These are phyloP conservation scores for Drosophila flavopinicola DNA, from an alignment of 2,888 invertebrate genomes.

Conservation along the genomic window DNA sequence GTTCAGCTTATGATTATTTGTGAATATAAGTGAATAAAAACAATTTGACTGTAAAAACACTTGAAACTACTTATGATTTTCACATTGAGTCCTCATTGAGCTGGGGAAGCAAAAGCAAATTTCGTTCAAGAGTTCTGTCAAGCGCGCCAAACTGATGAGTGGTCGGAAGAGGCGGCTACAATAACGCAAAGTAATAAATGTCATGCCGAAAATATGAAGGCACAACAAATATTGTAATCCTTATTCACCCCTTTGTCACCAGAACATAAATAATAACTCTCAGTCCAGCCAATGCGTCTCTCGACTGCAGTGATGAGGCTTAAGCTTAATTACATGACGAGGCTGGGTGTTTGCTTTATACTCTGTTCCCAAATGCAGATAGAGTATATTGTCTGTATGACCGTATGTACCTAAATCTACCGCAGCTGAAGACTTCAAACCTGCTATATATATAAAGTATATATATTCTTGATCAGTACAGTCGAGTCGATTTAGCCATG, in stretches of 20 bases:
- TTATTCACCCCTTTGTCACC: slow-evolving; percentile 64
- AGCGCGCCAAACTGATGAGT: slow-evolving; percentile 37
- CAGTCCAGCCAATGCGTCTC: slow-evolving; percentile 12
- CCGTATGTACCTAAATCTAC: too few species aligned
- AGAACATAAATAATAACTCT: slow-evolving; percentile 6
- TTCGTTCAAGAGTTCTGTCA: slow-evolving; percentile 32
- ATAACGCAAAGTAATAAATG: slow-evolving; percentile 67
- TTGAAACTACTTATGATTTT: slow-evolving; percentile 72
- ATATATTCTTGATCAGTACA: too few species aligned
- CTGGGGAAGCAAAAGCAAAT: slow-evolving; percentile 32
- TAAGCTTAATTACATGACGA: slow-evolving; percentile 27
- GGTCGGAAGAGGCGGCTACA: slow-evolving; percentile 41
- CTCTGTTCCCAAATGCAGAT: background rate
- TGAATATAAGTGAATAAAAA: slow-evolving; percentile 76
- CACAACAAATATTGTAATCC: slow-evolving; percentile 61
- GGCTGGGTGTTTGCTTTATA: slow-evolving; percentile 6
- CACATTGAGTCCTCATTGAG: slow-evolving; percentile 41
- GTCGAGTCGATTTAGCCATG: too few species aligned
- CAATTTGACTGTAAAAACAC: slow-evolving; percentile 77
- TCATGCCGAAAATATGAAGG: slow-evolving; percentile 64
- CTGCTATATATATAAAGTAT: too few species aligned
- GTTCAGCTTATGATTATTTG: slow-evolving; percentile 60
- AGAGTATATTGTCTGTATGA: background rate
- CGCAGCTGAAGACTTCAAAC: too few species aligned
- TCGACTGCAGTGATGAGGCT: slow-evolving; percentile 16